Evolutionary conservation across 37 sponge, comb jelly and placozoan genomes (phyloP).

Genomic region (Petrosia ficiformis): DNA sequence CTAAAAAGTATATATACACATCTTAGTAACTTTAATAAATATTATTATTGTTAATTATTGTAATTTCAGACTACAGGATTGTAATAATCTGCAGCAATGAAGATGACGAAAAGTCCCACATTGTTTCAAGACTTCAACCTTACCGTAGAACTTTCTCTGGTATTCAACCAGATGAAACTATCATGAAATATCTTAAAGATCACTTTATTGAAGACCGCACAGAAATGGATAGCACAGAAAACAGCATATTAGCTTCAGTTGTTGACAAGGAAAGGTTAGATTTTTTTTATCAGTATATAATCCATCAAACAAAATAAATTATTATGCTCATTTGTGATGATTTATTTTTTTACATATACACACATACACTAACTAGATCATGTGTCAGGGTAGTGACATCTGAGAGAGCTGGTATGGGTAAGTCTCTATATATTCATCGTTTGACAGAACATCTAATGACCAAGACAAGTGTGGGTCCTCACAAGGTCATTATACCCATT

Average conservation of each 20-base stretch:
- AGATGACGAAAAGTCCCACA: constrained; percentile 44
- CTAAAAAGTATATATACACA: too few relatives aligned
- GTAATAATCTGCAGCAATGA: constrained; percentile 49
- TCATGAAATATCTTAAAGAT: constrained; percentile 5
- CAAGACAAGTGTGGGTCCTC: not conserved
- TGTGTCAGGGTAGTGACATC: constrained; percentile 63
- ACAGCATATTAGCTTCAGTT: constrained; percentile 9
- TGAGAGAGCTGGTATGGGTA: constrained; percentile 69
- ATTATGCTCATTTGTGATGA: too few relatives aligned
- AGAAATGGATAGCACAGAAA: not conserved
- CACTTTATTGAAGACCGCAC: not conserved
- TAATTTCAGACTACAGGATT: constrained; percentile 47
- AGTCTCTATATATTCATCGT: constrained; percentile 53
- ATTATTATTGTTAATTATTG: too few relatives aligned
- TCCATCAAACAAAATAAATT: too few relatives aligned
- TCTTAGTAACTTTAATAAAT: too few relatives aligned
- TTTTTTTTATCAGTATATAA: not conserved
- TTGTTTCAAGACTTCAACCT: constrained; percentile 28
- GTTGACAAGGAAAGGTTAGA: constrained; percentile 31
- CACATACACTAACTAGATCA: constrained; percentile 21
- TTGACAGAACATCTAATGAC: constrained; percentile 28
- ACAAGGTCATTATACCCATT: constrained; percentile 14
- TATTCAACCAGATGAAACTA: not conserved
- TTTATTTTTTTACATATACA: not conserved
- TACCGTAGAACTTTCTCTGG: constrained; percentile 2